phyloP scores from a whole-genome alignment of 2,888 invertebrate species.

The Nasonovia ribisnigri region DNA sequence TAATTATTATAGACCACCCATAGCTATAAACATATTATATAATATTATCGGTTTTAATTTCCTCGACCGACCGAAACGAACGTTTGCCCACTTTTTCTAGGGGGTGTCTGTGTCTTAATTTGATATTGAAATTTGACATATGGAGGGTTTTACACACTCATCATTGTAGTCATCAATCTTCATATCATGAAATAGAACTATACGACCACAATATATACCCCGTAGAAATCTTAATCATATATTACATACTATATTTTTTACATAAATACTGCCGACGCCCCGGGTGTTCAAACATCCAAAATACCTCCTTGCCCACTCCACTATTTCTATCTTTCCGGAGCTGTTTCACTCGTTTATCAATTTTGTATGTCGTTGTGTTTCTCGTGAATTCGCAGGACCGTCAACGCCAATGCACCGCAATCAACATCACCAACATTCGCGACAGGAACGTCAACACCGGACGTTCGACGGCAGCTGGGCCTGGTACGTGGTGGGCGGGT shows the following conservation, averaged over 20 bases:
- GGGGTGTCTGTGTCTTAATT: no score
- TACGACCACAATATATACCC: no score
- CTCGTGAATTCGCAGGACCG: neutral
- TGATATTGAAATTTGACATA: no score
- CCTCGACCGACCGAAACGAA: neutral
- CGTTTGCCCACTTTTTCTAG: neutral
- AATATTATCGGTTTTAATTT: neutral
- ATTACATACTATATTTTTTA: no score
- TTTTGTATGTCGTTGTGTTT: neutral
- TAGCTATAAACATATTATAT: neutral
- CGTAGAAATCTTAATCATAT: no score
- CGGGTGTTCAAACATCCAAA: no score
- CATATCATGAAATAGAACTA: no score
- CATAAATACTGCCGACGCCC: no score
- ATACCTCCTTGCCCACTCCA: no score
- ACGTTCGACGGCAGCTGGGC: constrained; percentile 35
- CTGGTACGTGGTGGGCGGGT: constrained; percentile 54
- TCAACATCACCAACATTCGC: neutral
- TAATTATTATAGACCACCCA: neutral
- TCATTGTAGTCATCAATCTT: no score
- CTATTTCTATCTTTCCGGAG: neutral
- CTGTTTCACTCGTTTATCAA: neutral
- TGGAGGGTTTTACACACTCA: no score
- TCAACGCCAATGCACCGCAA: neutral
- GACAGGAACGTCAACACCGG: neutral